A percentile compares a stretch with the other conserved stretches of the same genome.
Conservation (phyloP, 1,140 invertebrate species). For the Yoshiicerus persimilis region DNA sequence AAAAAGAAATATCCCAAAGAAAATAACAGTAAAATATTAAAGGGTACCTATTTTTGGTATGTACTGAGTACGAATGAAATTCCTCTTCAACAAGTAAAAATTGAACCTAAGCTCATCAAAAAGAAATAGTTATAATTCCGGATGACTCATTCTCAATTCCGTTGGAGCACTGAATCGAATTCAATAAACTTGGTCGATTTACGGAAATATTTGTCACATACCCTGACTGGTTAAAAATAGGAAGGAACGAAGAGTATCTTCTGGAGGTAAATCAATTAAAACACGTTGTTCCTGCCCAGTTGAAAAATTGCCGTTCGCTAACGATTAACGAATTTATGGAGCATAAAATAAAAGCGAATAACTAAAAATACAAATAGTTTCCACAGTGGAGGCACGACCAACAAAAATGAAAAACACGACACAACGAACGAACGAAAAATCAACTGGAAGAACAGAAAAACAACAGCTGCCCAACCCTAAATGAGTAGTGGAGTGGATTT, state of each 20-base stretch:
- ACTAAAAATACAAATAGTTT: background rate
- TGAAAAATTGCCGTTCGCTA: background rate
- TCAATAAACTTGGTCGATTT: background rate
- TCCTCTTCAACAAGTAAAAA: background rate
- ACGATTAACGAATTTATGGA: background rate
- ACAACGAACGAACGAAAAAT: background rate
- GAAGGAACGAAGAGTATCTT: background rate
- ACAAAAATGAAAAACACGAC: background rate
- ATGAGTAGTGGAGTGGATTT: background rate
- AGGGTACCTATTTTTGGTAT: background rate
- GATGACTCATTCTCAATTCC: background rate
- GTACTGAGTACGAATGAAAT: background rate
- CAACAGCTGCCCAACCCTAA: conserved; percentile 10
- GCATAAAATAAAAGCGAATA: background rate
- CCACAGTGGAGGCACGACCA: background rate
- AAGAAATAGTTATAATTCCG: background rate
- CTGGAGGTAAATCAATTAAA: background rate
- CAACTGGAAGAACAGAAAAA: background rate
- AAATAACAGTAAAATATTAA: no score
- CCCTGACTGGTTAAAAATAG: background rate
- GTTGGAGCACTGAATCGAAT: background rate
- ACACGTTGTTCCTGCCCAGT: background rate
- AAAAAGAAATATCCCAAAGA: background rate
- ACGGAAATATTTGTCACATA: background rate
- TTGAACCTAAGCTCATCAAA: background rate